Evolutionary conservation across 2,888 invertebrate species (phyloP).

Genomic region (Boloria selene): DNA sequence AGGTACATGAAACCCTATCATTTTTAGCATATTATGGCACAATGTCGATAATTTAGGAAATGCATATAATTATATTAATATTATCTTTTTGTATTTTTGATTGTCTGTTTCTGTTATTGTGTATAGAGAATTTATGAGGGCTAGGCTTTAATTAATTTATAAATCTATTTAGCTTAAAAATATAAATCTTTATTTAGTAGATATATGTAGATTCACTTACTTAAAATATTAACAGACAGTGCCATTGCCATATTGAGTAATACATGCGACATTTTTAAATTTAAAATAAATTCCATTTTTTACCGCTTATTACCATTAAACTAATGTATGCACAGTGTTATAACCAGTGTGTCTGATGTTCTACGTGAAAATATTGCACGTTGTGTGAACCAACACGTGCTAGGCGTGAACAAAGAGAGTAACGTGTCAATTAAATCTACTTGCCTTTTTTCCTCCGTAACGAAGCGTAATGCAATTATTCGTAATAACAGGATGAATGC

Average conservation of each 20-base stretch:
- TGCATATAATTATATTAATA: constrained; percentile 31
- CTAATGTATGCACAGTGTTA: constrained; percentile 18
- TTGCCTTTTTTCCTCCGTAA: constrained; percentile 75
- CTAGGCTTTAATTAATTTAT: too few species aligned
- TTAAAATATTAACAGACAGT: neutral
- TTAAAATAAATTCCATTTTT: neutral
- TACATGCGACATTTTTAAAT: neutral
- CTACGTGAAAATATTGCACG: constrained; percentile 31
- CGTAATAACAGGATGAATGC: constrained; percentile 80
- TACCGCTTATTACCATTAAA: constrained; percentile 12
- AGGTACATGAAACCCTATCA: constrained; percentile 52
- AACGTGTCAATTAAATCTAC: constrained; percentile 77
- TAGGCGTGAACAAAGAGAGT: constrained; percentile 74
- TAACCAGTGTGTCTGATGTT: constrained; percentile 3
- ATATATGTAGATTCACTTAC: too few species aligned
- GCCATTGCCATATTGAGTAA: too few species aligned
- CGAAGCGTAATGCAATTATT: constrained; percentile 82
- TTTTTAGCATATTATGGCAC: constrained; percentile 58
- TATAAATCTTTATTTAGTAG: too few species aligned
- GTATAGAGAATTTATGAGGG: too few species aligned
- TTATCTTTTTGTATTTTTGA: neutral
- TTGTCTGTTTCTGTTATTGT: neutral
- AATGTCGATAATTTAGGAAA: constrained; percentile 37
- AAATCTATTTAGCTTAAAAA: too few species aligned
- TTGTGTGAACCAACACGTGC: constrained; percentile 72